Base-by-base conservation (phyloP, 2,113 vertebrate genomes). In the Hemiprocne comata region DNA sequence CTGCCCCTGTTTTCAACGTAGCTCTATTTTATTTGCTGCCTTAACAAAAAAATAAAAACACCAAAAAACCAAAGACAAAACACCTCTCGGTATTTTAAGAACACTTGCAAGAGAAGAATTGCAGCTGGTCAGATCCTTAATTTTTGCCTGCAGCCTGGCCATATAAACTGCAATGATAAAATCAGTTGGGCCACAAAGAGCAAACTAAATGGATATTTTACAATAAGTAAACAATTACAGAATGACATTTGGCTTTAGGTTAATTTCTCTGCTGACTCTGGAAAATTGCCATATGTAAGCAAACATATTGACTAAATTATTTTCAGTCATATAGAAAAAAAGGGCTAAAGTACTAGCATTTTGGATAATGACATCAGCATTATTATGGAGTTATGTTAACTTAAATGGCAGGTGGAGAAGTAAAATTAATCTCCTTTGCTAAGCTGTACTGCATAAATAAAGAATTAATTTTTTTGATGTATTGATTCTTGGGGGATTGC, bases 341-440 rank as follows among this genome's bases (percentile, higher is more conserved):
- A 71, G 21, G 40, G 60, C 78, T 48, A 9, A 75, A 44, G 74
- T 40, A 71, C 31, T 25, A 69, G 60, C 36, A 21, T 86, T 93
- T 95, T 38, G 91, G 73, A n/a, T 73, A 90, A 85, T 73, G 93
- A 61, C 77, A 89, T 76, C 85, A 87, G 92, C 78, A 62, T 95
- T 38, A 89, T 89, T 79, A 84, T 7, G 58, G 66, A 72, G 36
- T 62, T 89, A 95, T 58, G 75, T 44, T 69, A 33, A 73, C 65
- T 81, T 76, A 61, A 73, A 38, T 93, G 92, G 85, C 77, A 90
- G 82, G 70, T 87, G 90, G 50, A 83, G 57, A 75, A 77, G 73
- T 53, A 24, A 94, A 91, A 97, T 93, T 69, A 34, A 86, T 95
- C 71, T 85, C 66, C 36, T 76, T 8, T 84, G 70, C 42, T 51